Base-by-base conservation (phyloP, 2,113 vertebrate genomes). In the Takifugu flavidus region DNA sequence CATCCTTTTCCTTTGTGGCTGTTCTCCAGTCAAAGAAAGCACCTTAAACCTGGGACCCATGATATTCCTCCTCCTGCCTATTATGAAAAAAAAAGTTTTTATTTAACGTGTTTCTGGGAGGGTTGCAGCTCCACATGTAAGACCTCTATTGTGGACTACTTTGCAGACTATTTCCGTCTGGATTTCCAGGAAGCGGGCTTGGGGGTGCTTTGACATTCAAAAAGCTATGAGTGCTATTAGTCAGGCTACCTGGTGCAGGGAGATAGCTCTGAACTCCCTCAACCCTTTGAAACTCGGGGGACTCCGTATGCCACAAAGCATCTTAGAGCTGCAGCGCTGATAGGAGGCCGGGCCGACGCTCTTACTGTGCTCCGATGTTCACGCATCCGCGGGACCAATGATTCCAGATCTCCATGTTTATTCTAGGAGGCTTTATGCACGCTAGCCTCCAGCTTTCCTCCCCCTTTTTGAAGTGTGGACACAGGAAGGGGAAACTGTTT, bases 201-300 rank as follows among this genome's bases (percentile, higher is more conserved):
- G 46, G 52, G 71, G 60, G 66, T 71, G 59, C 68, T 76, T 59
- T 84, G 85, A 83, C 85, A 83, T 88, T 87, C 80, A 75, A 67
- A 74, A 68, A 70, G 80, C 82, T 89, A 79, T 82, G 69, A 83
- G 77, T 58, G 62, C 65, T 83, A 86, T 87, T 88, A 88, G 82
- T 86, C 82, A 83, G 75, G 85, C 77, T 80, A 87, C 82, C 87
- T 89, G 85, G 67, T 42, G 14, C 65, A 27, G 70, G 51, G 86
- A 87, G 86, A 88, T 88, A 89, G 80, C 74, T 53, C 74, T 72
- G 80, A 80, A 84, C 77, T 73, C 74, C 65, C 57, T 67, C 67
- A 78, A 56, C 67, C 57, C 72, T 78, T 74, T 78, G 79, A 81
- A 78, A 78, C 47, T 29, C 69, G 0, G 42, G 13, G 64, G 82